Evolutionary conservation across 2,113 vertebrate genomes (phyloP), one percentile per base, ranked within the genome.

Genomic region (Zootoca vivipara): DNA sequence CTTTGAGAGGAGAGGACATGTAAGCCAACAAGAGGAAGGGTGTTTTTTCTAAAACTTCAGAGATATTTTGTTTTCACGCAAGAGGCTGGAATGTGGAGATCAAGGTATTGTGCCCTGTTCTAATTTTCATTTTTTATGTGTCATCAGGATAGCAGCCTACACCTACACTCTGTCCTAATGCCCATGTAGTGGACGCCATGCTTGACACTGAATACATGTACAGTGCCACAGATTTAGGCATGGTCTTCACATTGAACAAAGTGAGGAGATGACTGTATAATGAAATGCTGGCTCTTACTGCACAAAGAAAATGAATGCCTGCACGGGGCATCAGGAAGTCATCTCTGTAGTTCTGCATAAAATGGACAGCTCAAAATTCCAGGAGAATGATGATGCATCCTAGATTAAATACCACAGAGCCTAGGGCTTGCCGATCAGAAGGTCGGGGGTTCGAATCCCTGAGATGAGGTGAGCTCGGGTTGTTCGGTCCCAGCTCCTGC

Each of bases 331-430:
- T 83, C 67, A 67, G 70, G 10, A 74, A 35, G 52, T 69, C 30
- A 69, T 70, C 7, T 22, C 16, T 83, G 30, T 52, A 30, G 22
- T 85, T 38, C 46, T 85, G 52, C 22, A 74, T 74, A 16, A 85
- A 85, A 74, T 62, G 33, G 33, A 58, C 52, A 85, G 52, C 24
- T 38, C 22, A 30, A 74, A 85, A 58, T 5, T 26, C 22, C 42
- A 78, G 62, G n/a, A 78, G 42, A 65, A 67, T 30, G 30, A 46
- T 46, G 30, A 38, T 15, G 13, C 38, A 33, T 42, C 46, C 40
- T 77, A 74, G 58, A 85, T 78, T 67, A 77, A 78, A 85, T 65
- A n/a, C n/a, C n/a, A n/a, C n/a, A n/a, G n/a, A n/a, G n/a, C n/a
- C n/a, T n/a, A n/a, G n/a, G n/a, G n/a, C n/a, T n/a, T n/a, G n/a